Conservation (phyloP, 2,797 vertebrate species). For the Erpetoichthys calabaricus region DNA sequence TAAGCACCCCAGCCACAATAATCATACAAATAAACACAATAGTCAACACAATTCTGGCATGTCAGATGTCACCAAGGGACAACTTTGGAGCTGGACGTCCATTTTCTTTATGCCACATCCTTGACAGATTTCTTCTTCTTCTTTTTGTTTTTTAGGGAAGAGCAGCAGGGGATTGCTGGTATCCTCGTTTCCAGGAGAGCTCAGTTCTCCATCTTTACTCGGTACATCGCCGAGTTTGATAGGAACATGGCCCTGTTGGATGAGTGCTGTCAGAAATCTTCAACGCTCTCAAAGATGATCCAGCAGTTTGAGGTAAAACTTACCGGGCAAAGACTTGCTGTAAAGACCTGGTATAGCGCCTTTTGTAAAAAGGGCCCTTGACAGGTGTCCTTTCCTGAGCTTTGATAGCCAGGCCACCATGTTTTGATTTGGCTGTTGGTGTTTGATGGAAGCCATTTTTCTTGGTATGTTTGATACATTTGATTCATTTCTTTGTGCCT, state of each 20-base stretch:
- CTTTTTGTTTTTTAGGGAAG: conserved; percentile 52
- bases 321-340: background rate
- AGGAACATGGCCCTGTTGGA: conserved; percentile 67
- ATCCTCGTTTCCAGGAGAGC: conserved; percentile 68
- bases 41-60: no score
- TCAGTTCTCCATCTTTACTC: conserved; percentile 65
- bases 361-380: background rate
- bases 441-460: no score
- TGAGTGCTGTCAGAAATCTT: conserved; percentile 55
- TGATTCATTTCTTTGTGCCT: no score
- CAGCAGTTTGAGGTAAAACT: conserved; percentile 70
- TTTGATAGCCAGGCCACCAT: no score
- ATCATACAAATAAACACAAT: no score
- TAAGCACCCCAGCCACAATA: no score
- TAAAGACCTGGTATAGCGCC: background rate
- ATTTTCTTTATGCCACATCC: background rate
- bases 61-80: no score
- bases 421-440: no score
- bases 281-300: conserved; percentile 52
- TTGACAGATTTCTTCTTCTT: background rate
- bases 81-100: no score
- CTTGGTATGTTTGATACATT: no score
- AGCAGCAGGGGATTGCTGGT: conserved; percentile 74
- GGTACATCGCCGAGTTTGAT: conserved; percentile 78
- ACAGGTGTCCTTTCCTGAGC: no score